Base-by-base conservation (phyloP, 2,888 invertebrate species). In the Oligia strigilis region DNA sequence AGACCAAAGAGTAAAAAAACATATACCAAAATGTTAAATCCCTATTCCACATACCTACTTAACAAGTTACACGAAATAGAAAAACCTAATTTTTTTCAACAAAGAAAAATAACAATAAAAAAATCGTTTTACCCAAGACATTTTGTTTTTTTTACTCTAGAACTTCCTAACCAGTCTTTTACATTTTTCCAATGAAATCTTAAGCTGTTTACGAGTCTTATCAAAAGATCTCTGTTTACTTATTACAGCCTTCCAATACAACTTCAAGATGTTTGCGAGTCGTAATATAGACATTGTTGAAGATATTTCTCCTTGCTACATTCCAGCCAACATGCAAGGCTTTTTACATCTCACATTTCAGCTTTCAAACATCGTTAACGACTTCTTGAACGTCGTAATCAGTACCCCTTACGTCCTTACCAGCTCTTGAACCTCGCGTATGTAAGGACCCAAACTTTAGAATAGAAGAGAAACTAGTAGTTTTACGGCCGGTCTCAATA, bases 381-480 rank as follows among this genome's bases (percentile, higher is more conserved):
- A 40, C 52, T 52, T 46, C 49, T 77, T 60, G 6, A 60, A 43
- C 19, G 2, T 58, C 23, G 9, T 83, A 13, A 29, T 29, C 36
- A 46, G 11, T 19, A 19, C 6, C n/a, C 4, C 55, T 65, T 58
- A 65, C 4, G 8, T 77, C 43, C 17, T 29, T 11, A 83, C 23
- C 58, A 62, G n/a, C 67, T 72, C 66, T 71, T 4, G 36, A 43
- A 49, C 11, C 62, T 49, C 14, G 1, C 72, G 64, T 83, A 36
- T 17, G 4, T 1, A 36, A 83, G 49, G 65, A 73, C 62, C n/a
- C 40, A 62, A 46, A 69, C 80, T 69, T 40, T n/a, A 75, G 13
- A 36, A 64, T 43, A 60, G 29, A 75, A 58, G 55, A 62, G 40
- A 70, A 65, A 66, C 74, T 85, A 72, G 77, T 77, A 75, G 72